Evolutionary conservation across 2,113 vertebrate genomes (phyloP), one percentile per base, ranked within the genome.

Genomic region (Antechinus stuartii): DNA sequence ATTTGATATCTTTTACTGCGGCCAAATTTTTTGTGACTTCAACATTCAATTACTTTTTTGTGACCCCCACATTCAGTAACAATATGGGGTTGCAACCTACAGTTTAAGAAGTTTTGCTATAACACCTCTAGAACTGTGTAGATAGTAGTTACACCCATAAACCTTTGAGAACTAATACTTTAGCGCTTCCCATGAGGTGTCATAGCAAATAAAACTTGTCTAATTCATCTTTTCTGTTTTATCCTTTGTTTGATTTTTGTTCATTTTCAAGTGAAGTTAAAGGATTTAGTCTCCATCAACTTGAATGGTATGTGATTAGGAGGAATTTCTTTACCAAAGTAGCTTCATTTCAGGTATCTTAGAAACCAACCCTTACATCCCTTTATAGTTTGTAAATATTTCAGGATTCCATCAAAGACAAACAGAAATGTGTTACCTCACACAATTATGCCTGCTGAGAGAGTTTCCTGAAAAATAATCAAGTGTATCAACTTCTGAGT

Each of bases 301-400:
- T 89, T 96, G 95, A 97, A 97, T 98, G 53, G 57, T 93, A 55
- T 97, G 96, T 96, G 95, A 97, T 96, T 98, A 94, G 93, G 91
- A 96, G 57, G 94, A 93, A 94, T 95, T 97, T 95, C 91, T 95
- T 94, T 92, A 94, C 93, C 94, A 97, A 96, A 94, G 57, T 30
- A 25, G 93, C 94, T 95, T 97, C 96, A 97, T 97, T 97, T 97
- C 90, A 92, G 92, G 95, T 95, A 91, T 92, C 68, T 97, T 19
- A 49, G 94, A 55, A 95, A 91, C 96, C 91, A 94, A 94, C 94
- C 57, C 92, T 96, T 95, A 97, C 89, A 61, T 95, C 94, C 96
- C 90, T 91, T 92, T 95, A 93, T 90, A 95, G 92, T 96, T 97
- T 1, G 3, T 54, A 96, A 55, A 89, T 96, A 90, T 94, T 96